Evolutionary conservation across 2,113 vertebrate species (phyloP).

Genomic region (Synchiropus splendidus): DNA sequence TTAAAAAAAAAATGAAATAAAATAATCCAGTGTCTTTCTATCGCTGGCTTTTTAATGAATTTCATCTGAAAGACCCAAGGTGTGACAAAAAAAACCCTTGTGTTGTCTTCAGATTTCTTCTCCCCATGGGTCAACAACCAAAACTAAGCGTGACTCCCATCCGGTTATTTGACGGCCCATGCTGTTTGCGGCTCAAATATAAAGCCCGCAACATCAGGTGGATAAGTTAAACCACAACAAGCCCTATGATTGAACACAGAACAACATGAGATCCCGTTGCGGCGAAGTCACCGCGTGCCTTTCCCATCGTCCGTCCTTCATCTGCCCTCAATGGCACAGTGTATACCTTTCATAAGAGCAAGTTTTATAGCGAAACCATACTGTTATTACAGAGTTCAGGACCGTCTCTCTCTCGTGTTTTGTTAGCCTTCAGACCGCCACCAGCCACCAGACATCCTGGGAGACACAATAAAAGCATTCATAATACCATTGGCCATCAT

Average conservation of each 20-base stretch:
- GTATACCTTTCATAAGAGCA: no score
- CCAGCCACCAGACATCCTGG: constrained; percentile 22
- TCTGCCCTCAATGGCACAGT: no score
- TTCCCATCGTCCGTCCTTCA: no score
- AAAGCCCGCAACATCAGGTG: no score
- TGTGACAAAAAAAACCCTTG: constrained; percentile 15
- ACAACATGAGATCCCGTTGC: no score
- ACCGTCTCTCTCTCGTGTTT: constrained; percentile 29
- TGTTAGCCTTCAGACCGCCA: constrained; percentile 32
- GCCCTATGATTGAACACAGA: no score
- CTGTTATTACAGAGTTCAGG: constrained; percentile 15
- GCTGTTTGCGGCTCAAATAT: no score
- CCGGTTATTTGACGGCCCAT: no score
- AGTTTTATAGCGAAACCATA: constrained; percentile 15
- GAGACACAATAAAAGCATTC: constrained; percentile 46
- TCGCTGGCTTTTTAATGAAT: constrained; percentile 3
- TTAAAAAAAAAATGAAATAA: constrained; percentile 10
- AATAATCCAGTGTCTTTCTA: constrained; percentile 1
- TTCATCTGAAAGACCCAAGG: constrained; percentile 4
- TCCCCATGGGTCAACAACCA: constrained; percentile 23
- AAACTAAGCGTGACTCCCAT: constrained; percentile 3
- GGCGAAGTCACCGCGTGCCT: no score
- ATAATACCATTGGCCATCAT: constrained; percentile 26
- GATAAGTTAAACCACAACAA: no score
- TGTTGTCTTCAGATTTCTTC: constrained; percentile 31